These are phyloP conservation scores for Eptesicus fuscus DNA, from an alignment of 2,113 vertebrate genomes.

Conservation along the genomic window DNA sequence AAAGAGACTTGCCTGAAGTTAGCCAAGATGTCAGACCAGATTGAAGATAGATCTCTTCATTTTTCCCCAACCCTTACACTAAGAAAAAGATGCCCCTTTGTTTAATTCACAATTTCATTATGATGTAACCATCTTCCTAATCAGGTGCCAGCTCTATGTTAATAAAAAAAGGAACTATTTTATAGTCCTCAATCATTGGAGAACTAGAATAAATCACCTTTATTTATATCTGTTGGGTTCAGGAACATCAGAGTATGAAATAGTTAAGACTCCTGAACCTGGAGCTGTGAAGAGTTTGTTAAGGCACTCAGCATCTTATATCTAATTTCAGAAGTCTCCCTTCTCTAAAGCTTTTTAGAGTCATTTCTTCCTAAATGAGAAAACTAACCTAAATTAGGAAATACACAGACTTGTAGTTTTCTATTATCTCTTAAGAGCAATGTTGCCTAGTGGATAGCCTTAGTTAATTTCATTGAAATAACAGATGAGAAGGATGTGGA, in stretches of 20 bases:
- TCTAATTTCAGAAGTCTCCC: background rate
- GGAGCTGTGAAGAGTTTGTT: background rate
- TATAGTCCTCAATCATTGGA: background rate
- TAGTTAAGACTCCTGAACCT: background rate
- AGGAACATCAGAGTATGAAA: background rate
- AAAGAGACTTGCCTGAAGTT: background rate
- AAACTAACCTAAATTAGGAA: slow-evolving; percentile 6
- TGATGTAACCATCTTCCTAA: background rate
- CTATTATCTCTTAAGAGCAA: background rate
- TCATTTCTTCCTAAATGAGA: background rate
- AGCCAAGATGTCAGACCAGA: background rate
- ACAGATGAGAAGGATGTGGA: background rate
- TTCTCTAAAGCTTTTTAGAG: background rate
- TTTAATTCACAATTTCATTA: background rate
- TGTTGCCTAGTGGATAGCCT: background rate
- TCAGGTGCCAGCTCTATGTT: background rate
- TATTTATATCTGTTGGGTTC: background rate
- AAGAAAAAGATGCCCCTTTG: background rate
- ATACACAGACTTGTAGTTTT: background rate
- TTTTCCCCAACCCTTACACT: background rate
- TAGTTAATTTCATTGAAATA: slow-evolving; percentile 42
- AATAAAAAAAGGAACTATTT: background rate
- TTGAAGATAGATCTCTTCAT: background rate
- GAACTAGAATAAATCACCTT: background rate
- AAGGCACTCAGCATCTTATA: background rate